Conservation (phyloP, 2,888 invertebrate species). For the Drosophila siamana region DNA sequence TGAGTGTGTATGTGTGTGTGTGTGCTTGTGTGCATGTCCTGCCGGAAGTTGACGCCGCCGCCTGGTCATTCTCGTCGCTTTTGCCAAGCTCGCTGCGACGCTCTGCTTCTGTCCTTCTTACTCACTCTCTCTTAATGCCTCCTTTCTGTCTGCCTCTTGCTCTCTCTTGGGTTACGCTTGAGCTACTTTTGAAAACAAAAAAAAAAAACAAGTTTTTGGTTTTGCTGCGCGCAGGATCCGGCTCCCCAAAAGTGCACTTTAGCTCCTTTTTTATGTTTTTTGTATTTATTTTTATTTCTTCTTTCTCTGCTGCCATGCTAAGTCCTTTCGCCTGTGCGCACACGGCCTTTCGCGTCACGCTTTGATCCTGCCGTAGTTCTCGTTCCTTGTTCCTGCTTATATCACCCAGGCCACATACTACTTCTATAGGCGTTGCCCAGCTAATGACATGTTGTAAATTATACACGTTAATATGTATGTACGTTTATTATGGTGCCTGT, state of each 20-base stretch:
- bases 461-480: slow-evolving; percentile 39
- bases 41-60: slow-evolving; percentile 78
- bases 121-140: slow-evolving; percentile 2
- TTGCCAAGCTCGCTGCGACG: slow-evolving; percentile 64
- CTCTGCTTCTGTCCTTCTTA: slow-evolving; percentile 21
- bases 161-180: slow-evolving; percentile 51
- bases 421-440: slow-evolving; percentile 72
- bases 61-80: slow-evolving; percentile 77
- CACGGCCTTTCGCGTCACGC: slow-evolving; percentile 69
- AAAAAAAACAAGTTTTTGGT: slow-evolving; percentile 69
- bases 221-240: slow-evolving; percentile 60
- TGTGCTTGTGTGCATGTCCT: slow-evolving; percentile 64
- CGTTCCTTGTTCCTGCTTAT: slow-evolving; percentile 18
- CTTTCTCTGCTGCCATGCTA: slow-evolving; percentile 14
- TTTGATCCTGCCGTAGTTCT: slow-evolving; percentile 75
- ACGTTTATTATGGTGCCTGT: neutral
- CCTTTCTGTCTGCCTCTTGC: slow-evolving; percentile 3
- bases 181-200: slow-evolving; percentile 61
- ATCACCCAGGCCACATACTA: slow-evolving; percentile 47
- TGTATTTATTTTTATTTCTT: neutral
- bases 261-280: slow-evolving; percentile 39
- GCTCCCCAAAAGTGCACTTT: slow-evolving; percentile 67
- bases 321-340: slow-evolving; percentile 55
- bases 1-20: slow-evolving; percentile 20
- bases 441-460: slow-evolving; percentile 81